Evolutionary conservation across 2,797 vertebrate genomes (phyloP), one percentile per base, ranked within the genome.

Genomic region (Acanthurus leucopareius): DNA sequence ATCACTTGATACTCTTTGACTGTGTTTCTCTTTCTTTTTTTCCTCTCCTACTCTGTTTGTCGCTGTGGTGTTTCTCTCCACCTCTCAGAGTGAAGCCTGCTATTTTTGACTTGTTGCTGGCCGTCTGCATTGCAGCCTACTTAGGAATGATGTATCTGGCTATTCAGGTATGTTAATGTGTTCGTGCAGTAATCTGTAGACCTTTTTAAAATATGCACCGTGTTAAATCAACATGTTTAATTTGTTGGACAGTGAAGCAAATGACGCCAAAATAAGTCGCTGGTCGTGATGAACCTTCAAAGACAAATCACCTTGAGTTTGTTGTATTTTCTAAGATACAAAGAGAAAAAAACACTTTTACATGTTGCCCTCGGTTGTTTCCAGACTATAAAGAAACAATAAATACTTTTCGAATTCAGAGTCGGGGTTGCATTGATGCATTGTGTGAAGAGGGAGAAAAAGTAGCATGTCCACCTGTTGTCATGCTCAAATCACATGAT

Each of bases 41-140:
- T 52, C 25, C 14, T 51, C 19, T 47, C 10, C n/a, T 6, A 28
- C 45, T 44, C 4, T 65, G 22, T 22, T 2, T 66, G 47, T 70
- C 14, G 7, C 22, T 71, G 35, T 49, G 25, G 9, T 65, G 64
- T 9, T 53, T 72, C 22, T 61, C 20, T 48, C 22, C 7, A 0
- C 7, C 59, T 66, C 47, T 25, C 93, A 99, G 98, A 94, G 98
- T 99, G 86, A 99, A 99, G 85, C 98, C 98, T 0, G 98, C 98
- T 1, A 97, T 99, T 89, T 99, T 99, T 38, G 98, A 99, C 93
- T 94, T 99, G 75, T 96, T 99, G 38, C 91, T 99, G 88, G 98
- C 98, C 0, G 93, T 98, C 67, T 99, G 98, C 87, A 99, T 99
- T 2, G 96, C 97, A 28, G 97, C 97, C 63, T 99, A 99, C 90